Base-by-base conservation (phyloP, 2,888 invertebrate species). In the Myopa tessellatipennis region DNA sequence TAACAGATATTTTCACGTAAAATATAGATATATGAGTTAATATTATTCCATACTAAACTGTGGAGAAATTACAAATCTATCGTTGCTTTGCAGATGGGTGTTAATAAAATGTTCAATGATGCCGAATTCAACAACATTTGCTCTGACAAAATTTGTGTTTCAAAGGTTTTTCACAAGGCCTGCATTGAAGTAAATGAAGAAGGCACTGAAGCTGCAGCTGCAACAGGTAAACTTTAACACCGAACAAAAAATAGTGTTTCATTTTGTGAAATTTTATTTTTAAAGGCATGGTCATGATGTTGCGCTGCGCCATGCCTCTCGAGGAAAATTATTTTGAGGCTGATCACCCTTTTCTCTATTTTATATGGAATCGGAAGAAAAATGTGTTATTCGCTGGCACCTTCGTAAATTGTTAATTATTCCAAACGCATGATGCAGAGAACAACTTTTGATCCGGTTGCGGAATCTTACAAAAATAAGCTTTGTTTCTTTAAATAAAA, bases 141-240 rank as follows among this genome's bases (percentile, higher is more conserved):
- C 0, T 74, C 87, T 0, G 91, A 91, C 81, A 85, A 84, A 0
- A 83, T 96, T 18, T 89, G 84, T 71, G 94, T 96, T 0, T 93
- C 93, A 52, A 92, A 94, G 84, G 94, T 94, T 0, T 87, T 96
- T 8, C 97, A 97, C 87, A 97, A 97, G 87, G 95, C 96, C 0
- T 95, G 94, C 85, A 94, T 97, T 83, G 95, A 96, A 87, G 95
- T 96, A 0, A 95, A 96, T 86, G 97, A 97, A 87, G 95, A 96
- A 87, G 97, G 97, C 0, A 94, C 95, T 0, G 96, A 96, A 87
- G 96, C 96, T 0, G 95, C 96, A n/a, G 96, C 96, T 0, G 95
- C 95, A 63, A 95, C 96, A 75, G 94, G 95, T 95, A 90, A 80
- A 76, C 16, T 3, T 26, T 68, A 6, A 5, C 50, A 50, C 18